These are phyloP conservation scores for Hemitrygon akajei DNA, from an alignment of 2,797 vertebrate species.

Conservation along the genomic window DNA sequence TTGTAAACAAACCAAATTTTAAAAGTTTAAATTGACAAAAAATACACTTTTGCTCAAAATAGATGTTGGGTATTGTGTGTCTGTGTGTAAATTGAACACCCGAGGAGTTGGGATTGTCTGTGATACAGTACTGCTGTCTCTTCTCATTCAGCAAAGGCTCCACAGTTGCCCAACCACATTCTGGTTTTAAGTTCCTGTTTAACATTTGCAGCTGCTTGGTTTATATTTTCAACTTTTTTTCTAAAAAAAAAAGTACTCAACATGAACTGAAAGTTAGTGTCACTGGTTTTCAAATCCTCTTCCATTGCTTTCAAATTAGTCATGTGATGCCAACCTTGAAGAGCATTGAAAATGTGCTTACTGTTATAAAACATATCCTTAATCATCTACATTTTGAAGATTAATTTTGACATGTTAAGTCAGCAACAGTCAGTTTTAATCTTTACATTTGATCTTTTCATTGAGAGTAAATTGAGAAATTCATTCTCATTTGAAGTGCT, in stretches of 20 bases:
- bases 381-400: not conserved
- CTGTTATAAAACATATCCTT: not conserved
- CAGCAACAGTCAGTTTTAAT: not conserved
- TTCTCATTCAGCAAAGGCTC: no score
- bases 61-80: not conserved
- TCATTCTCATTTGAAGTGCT: no score
- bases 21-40: not conserved
- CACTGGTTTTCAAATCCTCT: conserved; percentile 13
- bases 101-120: not conserved
- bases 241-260: not conserved
- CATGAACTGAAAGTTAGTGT: not conserved
- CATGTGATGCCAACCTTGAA: not conserved
- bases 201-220: not conserved
- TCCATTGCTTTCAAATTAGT: not conserved
- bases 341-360: not conserved
- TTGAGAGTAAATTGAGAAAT: not conserved
- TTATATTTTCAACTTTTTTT: not conserved
- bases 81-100: not conserved
- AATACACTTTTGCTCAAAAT: not conserved
- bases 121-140: not conserved
- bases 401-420: not conserved
- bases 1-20: not conserved
- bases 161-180: conserved; percentile 15
- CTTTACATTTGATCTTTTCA: not conserved
- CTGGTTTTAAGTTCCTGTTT: conserved; percentile 23